These are phyloP conservation scores for Trichosurus vulpecula DNA, from an alignment of 2,797 vertebrate genomes.

Conservation along the genomic window DNA sequence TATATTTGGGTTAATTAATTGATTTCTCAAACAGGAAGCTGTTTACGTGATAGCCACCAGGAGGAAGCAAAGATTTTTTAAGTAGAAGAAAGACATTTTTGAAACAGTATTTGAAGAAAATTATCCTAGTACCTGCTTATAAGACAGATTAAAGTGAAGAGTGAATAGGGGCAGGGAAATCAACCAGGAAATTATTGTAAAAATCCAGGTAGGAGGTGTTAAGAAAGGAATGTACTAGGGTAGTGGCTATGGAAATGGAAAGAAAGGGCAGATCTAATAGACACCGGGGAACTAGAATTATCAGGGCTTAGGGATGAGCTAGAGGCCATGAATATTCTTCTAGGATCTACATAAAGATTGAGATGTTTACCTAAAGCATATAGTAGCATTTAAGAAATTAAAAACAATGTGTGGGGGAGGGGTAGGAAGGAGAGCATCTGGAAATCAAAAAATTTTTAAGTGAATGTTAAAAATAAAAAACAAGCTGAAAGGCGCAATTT, in stretches of 20 bases:
- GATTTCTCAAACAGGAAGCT: slow-evolving; percentile 25
- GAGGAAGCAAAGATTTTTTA: neutral
- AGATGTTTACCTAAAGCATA: neutral
- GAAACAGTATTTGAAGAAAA: neutral
- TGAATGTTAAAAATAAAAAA: neutral
- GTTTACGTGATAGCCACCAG: neutral
- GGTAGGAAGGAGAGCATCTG: neutral
- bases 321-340: neutral
- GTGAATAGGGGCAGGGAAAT: neutral
- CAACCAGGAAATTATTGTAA: neutral
- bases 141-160: neutral
- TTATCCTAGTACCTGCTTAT: neutral
- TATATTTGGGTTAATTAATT: slow-evolving; percentile 40
- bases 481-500: neutral
- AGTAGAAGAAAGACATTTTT: neutral
- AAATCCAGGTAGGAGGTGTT: neutral
- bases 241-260: neutral
- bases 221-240: neutral
- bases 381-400: neutral
- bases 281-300: neutral
- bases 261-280: neutral
- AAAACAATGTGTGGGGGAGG: neutral
- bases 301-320: neutral
- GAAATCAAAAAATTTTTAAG: neutral
- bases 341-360: neutral